Percentiles rank a stretch among this genome's conserved stretches.
These are phyloP conservation scores for Pemphigus obesinymphae DNA, from an alignment of 1,140 invertebrate genomes.

Conservation along the genomic window DNA sequence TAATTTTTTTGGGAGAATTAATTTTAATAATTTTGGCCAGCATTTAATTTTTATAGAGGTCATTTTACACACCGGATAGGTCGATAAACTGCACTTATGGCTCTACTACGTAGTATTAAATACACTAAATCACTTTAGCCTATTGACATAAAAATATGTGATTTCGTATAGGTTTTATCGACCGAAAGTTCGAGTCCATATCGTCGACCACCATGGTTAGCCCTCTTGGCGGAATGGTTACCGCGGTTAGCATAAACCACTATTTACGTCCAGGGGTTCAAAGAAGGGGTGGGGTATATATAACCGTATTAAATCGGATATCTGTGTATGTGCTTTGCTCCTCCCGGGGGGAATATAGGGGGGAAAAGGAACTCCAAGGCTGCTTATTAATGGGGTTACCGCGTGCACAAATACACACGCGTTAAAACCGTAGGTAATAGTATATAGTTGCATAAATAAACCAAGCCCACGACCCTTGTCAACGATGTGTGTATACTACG, in stretches of 20 bases:
- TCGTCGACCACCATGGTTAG: neutral
- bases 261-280: neutral
- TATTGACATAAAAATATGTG: too few relatives aligned
- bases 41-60: too few relatives aligned
- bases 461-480: neutral
- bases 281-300: neutral
- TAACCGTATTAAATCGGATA: neutral
- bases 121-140: too few relatives aligned
- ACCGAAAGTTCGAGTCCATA: neutral
- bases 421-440: slow-evolving; percentile 10
- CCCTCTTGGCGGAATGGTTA: neutral
- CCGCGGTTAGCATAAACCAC: neutral
- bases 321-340: neutral
- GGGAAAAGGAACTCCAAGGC: neutral
- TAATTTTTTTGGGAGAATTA: too few relatives aligned
- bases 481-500: neutral
- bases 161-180: neutral
- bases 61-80: too few relatives aligned
- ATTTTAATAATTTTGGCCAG: too few relatives aligned
- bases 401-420: neutral
- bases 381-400: slow-evolving; percentile 12
- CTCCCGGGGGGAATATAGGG: neutral
- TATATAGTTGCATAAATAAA: slow-evolving; percentile 9
- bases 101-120: too few relatives aligned
- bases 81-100: too few relatives aligned